Conservation (phyloP, 1,140 invertebrate genomes). For the Latrodectus geometricus region DNA sequence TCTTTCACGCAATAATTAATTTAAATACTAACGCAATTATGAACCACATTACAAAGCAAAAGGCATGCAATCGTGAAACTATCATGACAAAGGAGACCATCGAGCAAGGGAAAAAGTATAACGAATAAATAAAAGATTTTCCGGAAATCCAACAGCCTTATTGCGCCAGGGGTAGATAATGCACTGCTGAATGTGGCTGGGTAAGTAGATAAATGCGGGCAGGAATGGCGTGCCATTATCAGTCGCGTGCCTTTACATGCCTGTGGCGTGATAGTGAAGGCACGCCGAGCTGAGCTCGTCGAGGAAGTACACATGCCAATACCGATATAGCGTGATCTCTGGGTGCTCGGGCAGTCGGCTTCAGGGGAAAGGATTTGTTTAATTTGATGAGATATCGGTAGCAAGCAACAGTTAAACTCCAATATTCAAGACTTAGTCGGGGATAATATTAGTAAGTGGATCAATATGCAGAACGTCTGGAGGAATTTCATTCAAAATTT, state of each 20-base stretch:
- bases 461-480: conserved; percentile 35
- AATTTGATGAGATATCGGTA: conserved; percentile 46
- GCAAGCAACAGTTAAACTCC: conserved; percentile 41
- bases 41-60: not conserved
- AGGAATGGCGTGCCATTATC: conserved; percentile 20
- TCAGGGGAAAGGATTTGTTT: conserved; percentile 32
- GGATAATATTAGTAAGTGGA: conserved; percentile 5
- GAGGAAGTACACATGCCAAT: conserved; percentile 16
- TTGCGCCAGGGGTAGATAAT: not conserved
- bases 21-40: conserved; percentile 23
- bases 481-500: not conserved
- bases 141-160: not conserved
- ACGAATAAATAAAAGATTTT: not conserved
- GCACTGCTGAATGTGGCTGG: not conserved
- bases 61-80: conserved; percentile 10
- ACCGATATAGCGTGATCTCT: conserved; percentile 39
- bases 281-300: conserved; percentile 16
- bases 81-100: not conserved
- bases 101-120: not conserved
- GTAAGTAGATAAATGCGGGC: conserved; percentile 1
- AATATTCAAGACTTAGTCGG: not conserved
- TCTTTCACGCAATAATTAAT: conserved; percentile 41
- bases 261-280: not conserved
- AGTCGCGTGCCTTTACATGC: conserved; percentile 17
- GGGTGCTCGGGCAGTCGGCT: conserved; percentile 17